Base-by-base conservation (phyloP, 35 echinoderm and acorn worm species). In the Apostichopus parvimensis region DNA sequence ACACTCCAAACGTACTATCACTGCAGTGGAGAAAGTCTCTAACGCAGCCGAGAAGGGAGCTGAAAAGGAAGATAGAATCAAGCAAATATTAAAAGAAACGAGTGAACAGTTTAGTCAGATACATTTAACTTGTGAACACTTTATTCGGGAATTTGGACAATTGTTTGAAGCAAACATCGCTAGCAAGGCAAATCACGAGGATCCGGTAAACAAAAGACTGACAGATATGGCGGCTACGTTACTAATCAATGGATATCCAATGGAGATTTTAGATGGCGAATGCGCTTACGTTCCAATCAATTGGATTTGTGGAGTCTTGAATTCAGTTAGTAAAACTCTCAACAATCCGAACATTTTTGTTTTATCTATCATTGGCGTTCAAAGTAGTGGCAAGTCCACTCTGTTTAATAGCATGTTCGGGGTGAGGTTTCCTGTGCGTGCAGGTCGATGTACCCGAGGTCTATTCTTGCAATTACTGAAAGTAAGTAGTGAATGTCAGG, bases 331-430 rank as follows among this genome's bases (percentile, higher is more conserved):
- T 7, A 6, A 88, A 18, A 6, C 4, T 26, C 24, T 88, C 0
- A 13, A 73, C 3, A 26, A 21, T 26, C 68, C 60, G 6, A 68
- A 73, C 9, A 53, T 88, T 53, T 88, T 71, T 8, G 86, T 88
- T 4, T 53, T 88, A 14, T 88, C 86, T 9, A 56, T 88, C 2
- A 88, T 88, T 6, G 86, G 86, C 15, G 14, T 88, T 26, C 86
- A 88, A 88, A 88, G 86, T 20, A 88, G 86, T 88, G 86, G 86
- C 0, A 88, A 88, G 21, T 88, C 86, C 25, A 88, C 86, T 3
- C 34, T 88, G 20, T n/a, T 88, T 3, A 88, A 88, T 73, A 65
- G 86, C 22, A 88, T 88, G 86, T 88, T 88, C 13, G 86, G 86
- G 2, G 68, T 73, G 0, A 7, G 68, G 6, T 88, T 88, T 1